Conservation (phyloP, 30 jellyfish, hydroid and myxozoan genomes). For the Aurelia aurita region DNA sequence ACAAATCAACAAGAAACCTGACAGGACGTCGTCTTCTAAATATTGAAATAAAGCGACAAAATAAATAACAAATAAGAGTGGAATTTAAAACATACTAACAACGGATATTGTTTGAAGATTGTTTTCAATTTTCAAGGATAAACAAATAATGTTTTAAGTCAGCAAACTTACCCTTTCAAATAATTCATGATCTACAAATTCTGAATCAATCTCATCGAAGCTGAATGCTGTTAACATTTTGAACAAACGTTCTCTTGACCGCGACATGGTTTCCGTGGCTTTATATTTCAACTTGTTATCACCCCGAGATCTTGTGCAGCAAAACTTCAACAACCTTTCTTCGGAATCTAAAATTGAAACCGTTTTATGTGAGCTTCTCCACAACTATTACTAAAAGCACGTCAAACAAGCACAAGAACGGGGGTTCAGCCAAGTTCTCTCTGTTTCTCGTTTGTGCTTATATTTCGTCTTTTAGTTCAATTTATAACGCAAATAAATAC, state of each 20-base stretch:
- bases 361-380: not conserved
- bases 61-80: too few species aligned
- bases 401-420: too few species aligned
- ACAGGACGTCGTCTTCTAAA: too few species aligned
- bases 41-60: too few species aligned
- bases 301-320: conserved; percentile 24
- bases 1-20: too few species aligned
- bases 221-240: conserved; percentile 66
- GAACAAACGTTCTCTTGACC: conserved; percentile 41
- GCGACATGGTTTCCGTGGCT: conserved; percentile 4
- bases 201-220: conserved; percentile 53
- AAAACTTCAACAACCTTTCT: conserved; percentile 1
- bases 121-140: too few species aligned
- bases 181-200: conserved; percentile 31
- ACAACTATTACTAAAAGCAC: too few species aligned
- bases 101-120: not conserved
- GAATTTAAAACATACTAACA: not conserved
- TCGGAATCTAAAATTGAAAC: not conserved
- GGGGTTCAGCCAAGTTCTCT: too few species aligned
- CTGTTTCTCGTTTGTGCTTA: too few species aligned
- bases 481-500: too few species aligned
- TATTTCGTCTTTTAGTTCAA: too few species aligned
- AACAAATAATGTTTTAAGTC: not conserved
- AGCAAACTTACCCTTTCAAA: conserved; percentile 41
- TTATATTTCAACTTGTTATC: conserved; percentile 32